These are phyloP conservation scores for Indri indri DNA, from an alignment of 2,113 vertebrate genomes.

Conservation along the genomic window DNA sequence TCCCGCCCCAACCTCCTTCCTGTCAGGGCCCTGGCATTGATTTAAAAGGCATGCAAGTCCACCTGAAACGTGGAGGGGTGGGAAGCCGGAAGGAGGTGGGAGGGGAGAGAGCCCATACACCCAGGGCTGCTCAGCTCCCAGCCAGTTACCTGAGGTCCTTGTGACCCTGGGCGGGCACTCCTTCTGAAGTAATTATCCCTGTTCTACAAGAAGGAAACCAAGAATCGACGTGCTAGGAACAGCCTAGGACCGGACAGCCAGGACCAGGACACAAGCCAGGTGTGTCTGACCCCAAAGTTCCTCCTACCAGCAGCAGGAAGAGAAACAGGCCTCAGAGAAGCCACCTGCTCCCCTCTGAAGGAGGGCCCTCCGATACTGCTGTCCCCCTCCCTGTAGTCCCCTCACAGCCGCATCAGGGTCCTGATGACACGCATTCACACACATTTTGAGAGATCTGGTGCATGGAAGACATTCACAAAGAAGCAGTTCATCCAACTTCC, in stretches of 20 bases:
- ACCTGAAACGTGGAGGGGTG: not conserved
- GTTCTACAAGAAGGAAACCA: not conserved
- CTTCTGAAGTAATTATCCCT: not conserved
- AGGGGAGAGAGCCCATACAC: not conserved
- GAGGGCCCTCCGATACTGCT: not conserved
- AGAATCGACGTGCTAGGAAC: not conserved
- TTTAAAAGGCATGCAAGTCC: not conserved
- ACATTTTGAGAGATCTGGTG: not conserved
- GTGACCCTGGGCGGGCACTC: not conserved
- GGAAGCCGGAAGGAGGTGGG: not conserved
- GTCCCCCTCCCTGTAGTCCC: not conserved
- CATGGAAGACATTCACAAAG: not conserved
- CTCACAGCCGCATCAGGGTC: not conserved
- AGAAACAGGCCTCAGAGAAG: not conserved
- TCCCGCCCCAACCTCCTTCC: not conserved
- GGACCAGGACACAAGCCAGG: not conserved
- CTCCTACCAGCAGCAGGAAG: not conserved
- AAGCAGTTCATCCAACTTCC: not conserved
- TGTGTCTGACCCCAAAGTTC: not conserved
- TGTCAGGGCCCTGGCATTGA: not conserved
- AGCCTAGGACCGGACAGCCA: not conserved
- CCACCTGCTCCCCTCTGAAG: not conserved
- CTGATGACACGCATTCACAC: not conserved
- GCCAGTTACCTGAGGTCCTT: not conserved
- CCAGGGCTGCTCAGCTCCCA: not conserved